Evolutionary conservation across 2,113 vertebrate genomes (phyloP), one percentile per base, ranked within the genome.

Genomic region (Mastomys coucha): DNA sequence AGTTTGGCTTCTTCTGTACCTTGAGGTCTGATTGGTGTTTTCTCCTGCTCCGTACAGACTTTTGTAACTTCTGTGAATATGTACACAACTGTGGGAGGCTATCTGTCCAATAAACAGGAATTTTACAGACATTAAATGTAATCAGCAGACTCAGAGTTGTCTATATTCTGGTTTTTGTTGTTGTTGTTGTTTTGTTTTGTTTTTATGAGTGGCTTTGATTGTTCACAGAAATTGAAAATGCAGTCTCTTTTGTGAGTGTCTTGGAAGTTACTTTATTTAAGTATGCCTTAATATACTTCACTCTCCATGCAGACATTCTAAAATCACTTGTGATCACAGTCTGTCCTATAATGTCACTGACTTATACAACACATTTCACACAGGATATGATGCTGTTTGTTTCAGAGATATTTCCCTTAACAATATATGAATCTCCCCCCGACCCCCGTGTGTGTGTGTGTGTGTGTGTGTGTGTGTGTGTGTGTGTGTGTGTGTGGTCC

Each of bases 121-220:
- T 91, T 88, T 96, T 80, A 78, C 60, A 95, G 91, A 84, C 72
- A 76, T 86, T 94, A 88, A 95, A 93, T 97, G 78, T 93, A 88
- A 90, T 85, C 91, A 84, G 77, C 78, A 95, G 89, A 80, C 75
- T 65, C 13, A 67, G 73, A 95, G 65, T 76, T 39, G 42, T 80
- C 56, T 89, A 33, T 53, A 80, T 58, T 86, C 26, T 33, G 42
- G 78, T 88, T 14, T 94, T 60, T 87, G 51, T 53, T n/a, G n/a
- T 45, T 45, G 45, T 53, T 53, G 53, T 53, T 53, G 11, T 11
- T 53, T 53, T 53, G 53, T 53, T 53, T 53, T 13, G 45, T 97
- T 94, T 56, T 84, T 96, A 58, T 76, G 73, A 73, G 56, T 94
- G 84, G 70, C 70, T 96, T 90, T 87, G 91, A 51, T 53, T 80